Evolutionary conservation across 2,888 invertebrate genomes (phyloP).

Genomic region (Metacarcinus magister): DNA sequence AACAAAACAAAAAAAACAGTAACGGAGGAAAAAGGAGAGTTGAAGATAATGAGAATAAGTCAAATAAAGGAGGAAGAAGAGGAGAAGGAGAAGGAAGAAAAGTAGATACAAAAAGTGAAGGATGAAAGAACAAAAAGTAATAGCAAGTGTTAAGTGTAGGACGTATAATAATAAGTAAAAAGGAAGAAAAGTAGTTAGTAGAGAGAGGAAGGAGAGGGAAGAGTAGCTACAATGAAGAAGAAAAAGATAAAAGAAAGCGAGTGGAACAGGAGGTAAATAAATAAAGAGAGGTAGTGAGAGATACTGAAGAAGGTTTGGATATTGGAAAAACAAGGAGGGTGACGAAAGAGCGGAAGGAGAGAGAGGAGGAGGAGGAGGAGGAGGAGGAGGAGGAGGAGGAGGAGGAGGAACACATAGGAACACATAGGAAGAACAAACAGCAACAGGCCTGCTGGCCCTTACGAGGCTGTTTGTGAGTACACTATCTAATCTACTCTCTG

Average conservation of each 20-base stretch:
- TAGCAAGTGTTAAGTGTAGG: no score
- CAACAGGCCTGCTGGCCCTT: no score
- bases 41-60: background rate
- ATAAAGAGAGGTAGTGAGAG: background rate
- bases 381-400: background rate
- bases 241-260: no score
- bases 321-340: background rate
- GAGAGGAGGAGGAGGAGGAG: constrained; percentile 4
- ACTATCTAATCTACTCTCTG: no score
- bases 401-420: no score
- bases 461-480: no score
- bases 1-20: background rate
- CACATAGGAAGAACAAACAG: no score
- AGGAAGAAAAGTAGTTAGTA: background rate
- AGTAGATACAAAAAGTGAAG: background rate
- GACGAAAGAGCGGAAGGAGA: background rate
- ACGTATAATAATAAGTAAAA: no score
- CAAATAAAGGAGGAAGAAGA: background rate
- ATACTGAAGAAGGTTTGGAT: background rate
- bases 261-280: no score
- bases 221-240: background rate
- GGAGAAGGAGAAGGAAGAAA: background rate
- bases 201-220: background rate
- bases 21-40: background rate
- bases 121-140: no score